Evolutionary conservation across 2,888 invertebrate genomes (phyloP).

Genomic region (Calameuta pallipes): DNA sequence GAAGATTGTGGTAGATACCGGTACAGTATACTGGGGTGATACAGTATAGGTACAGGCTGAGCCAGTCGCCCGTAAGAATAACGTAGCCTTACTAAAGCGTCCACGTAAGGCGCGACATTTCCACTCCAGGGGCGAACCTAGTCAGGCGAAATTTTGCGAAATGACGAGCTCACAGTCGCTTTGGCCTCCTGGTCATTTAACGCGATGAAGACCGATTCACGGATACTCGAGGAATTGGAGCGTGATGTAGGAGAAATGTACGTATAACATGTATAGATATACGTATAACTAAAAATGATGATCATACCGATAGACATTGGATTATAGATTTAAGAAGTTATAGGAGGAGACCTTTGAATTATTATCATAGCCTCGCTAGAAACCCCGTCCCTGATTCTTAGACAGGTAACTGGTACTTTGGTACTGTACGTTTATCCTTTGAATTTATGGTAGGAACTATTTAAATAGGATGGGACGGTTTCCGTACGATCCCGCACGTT

Average conservation of each 20-base stretch:
- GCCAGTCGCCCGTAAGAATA: constrained; percentile 5
- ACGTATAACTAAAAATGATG: not conserved
- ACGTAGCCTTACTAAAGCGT: constrained; percentile 6
- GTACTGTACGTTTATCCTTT: not conserved
- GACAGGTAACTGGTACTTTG: not conserved
- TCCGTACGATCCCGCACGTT: not conserved
- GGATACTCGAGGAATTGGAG: not conserved
- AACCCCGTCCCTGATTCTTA: not conserved
- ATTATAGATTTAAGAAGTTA: not conserved
- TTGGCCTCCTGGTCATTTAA: not conserved
- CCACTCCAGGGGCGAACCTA: not conserved
- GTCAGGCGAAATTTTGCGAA: not conserved
- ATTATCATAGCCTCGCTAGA: not conserved
- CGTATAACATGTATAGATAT: not conserved
- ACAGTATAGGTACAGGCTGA: not conserved
- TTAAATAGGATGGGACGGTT: constrained; percentile 49
- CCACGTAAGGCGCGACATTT: not conserved
- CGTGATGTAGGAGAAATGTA: not conserved
- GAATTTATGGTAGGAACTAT: constrained; percentile 41
- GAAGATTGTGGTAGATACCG: not conserved
- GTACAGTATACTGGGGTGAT: not conserved
- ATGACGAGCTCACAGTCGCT: not conserved
- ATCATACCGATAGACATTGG: not conserved
- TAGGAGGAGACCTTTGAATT: not conserved
- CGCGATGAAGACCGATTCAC: not conserved